phyloP scores from a whole-genome alignment of 2,797 vertebrate genomes.

The Syndactyla subalaris region DNA sequence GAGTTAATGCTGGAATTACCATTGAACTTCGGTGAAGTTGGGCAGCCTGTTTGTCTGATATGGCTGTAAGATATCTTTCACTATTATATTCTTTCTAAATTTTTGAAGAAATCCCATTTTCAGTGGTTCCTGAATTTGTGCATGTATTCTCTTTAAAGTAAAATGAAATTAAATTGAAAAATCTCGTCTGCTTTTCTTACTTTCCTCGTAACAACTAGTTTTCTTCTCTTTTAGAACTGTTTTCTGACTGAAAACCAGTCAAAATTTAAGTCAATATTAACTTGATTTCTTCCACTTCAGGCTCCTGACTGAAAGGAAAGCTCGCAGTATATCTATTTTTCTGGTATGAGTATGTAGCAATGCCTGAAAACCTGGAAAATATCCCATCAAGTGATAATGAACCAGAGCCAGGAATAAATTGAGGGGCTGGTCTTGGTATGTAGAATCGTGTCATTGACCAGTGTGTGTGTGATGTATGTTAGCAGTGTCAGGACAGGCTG shows the following conservation, averaged over 20 bases:
- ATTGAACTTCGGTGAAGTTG: background rate
- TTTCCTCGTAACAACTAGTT: background rate
- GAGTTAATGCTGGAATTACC: background rate
- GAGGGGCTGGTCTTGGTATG: conserved; percentile 3
- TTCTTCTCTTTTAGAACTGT: background rate
- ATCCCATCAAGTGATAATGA: conserved; percentile 6
- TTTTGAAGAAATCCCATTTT: background rate
- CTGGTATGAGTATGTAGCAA: background rate
- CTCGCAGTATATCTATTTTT: background rate
- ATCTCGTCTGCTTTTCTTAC: background rate
- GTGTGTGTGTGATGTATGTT: background rate
- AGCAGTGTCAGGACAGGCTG: background rate
- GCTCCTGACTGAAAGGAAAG: background rate
- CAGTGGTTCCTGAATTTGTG: background rate
- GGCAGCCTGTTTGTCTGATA: background rate
- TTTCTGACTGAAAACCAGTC: background rate
- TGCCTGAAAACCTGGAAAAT: conserved; percentile 11
- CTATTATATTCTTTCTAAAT: background rate
- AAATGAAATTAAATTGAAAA: background rate
- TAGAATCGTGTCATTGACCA: conserved; percentile 7
- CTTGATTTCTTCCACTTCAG: background rate
- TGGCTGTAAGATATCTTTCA: background rate
- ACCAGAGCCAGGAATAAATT: conserved; percentile 9
- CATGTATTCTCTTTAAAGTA: background rate
- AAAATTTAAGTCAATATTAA: background rate